Evolutionary conservation across 2,888 invertebrate species (phyloP).

Genomic region (Cylloceria caligata): DNA sequence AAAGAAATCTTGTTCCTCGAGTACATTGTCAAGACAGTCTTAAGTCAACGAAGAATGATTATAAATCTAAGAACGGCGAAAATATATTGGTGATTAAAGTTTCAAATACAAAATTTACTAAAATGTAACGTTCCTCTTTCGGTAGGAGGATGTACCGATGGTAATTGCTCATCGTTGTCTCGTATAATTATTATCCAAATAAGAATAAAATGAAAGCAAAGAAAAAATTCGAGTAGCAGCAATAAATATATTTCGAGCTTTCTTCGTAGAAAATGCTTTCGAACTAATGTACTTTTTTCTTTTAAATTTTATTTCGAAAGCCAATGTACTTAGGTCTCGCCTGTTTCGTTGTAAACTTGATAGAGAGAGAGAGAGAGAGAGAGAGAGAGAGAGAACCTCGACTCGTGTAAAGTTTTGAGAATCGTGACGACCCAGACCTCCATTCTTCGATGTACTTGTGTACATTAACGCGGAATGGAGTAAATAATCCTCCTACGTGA

Average conservation of each 20-base stretch:
- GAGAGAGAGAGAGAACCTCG: slow-evolving; percentile 57
- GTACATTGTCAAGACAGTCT: slow-evolving; percentile 4
- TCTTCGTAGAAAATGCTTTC: slow-evolving; percentile 61
- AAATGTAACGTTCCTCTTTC: slow-evolving; percentile 25
- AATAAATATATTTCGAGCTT: slow-evolving; percentile 65
- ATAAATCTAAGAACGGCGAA: slow-evolving; percentile 16
- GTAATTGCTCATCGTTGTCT: slow-evolving; percentile 63
- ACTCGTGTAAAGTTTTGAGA: slow-evolving; percentile 53
- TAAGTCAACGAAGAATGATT: slow-evolving; percentile 18
- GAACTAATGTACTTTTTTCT: slow-evolving; percentile 40
- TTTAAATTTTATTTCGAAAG: slow-evolving; percentile 49
- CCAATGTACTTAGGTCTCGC: slow-evolving; percentile 63
- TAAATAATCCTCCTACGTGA: not conserved
- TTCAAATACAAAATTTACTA: slow-evolving; percentile 4
- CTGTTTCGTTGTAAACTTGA: slow-evolving; percentile 39
- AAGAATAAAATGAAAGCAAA: not conserved
- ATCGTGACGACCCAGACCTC: slow-evolving; percentile 51
- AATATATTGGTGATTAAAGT: slow-evolving; percentile 6
- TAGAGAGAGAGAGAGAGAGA: too few relatives aligned
- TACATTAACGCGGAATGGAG: slow-evolving; percentile 24
- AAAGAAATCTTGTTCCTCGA: slow-evolving; percentile 37
- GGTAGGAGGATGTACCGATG: slow-evolving; percentile 33
- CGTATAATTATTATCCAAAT: slow-evolving; percentile 44
- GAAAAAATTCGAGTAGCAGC: slow-evolving; percentile 48
- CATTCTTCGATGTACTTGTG: slow-evolving; percentile 36